These are phyloP conservation scores for Schizopygopsis malacanthus DNA, from an alignment of 2,797 vertebrate genomes.

Conservation along the genomic window DNA sequence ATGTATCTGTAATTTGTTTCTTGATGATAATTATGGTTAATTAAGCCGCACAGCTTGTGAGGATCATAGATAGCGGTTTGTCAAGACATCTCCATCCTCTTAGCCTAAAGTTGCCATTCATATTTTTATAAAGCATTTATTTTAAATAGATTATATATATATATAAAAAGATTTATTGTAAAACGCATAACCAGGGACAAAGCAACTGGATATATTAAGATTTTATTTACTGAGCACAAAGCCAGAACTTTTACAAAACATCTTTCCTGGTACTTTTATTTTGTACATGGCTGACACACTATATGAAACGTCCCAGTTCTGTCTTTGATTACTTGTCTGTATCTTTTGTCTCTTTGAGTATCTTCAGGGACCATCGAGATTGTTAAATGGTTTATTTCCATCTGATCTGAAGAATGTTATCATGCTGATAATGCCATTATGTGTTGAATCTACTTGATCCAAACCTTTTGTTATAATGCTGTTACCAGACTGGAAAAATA, in stretches of 20 bases:
- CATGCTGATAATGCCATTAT: neutral
- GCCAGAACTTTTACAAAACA: slow-evolving; percentile 24
- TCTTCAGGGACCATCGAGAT: neutral
- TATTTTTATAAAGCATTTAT: neutral
- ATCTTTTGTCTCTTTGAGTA: neutral
- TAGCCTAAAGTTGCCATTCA: neutral
- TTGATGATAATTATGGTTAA: neutral
- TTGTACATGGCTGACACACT: neutral
- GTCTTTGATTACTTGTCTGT: neutral
- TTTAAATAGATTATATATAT: neutral
- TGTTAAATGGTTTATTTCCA: neutral
- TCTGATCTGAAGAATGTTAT: neutral
- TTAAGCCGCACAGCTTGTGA: neutral
- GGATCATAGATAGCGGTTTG: neutral
- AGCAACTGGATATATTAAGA: neutral
- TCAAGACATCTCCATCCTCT: neutral
- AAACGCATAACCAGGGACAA: neutral
- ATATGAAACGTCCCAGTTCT: neutral
- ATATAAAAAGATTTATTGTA: neutral
- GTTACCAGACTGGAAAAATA: neutral
- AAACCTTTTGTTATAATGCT: neutral
- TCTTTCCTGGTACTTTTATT: neutral
- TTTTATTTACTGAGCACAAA: slow-evolving; percentile 25
- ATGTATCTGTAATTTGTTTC: neutral
- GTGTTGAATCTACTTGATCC: neutral